These are phyloP conservation scores for Nomada fucata DNA, from an alignment of 2,888 invertebrate species.

Conservation along the genomic window DNA sequence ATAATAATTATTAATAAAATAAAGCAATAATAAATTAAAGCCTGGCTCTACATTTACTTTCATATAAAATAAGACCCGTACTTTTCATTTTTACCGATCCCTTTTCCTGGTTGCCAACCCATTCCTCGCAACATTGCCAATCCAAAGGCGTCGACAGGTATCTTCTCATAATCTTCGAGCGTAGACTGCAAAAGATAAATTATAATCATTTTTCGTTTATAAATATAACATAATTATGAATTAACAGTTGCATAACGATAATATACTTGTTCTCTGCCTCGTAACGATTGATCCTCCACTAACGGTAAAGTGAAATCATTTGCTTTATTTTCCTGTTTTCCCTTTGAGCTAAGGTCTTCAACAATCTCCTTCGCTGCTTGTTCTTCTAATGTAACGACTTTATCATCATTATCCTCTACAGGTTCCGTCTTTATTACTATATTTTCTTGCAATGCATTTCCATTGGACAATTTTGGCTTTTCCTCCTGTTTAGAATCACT, in stretches of 20 bases:
- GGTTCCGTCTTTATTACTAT: constrained; percentile 69
- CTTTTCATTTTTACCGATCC: constrained; percentile 86
- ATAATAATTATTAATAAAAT: not conserved
- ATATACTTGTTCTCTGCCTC: constrained; percentile 87
- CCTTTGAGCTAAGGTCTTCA: constrained; percentile 85
- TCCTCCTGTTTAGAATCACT: constrained; percentile 11
- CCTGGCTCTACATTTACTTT: not conserved
- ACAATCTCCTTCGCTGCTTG: constrained; percentile 91
- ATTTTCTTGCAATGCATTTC: constrained; percentile 29
- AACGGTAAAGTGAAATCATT: constrained; percentile 86
- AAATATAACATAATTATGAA: not conserved
- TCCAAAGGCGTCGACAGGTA: constrained; percentile 93
- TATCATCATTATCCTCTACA: constrained; percentile 35
- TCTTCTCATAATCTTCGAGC: constrained; percentile 88
- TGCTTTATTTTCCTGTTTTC: constrained; percentile 76
- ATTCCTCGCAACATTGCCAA: constrained; percentile 97
- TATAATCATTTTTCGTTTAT: not conserved
- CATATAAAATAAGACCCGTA: constrained; percentile 71
- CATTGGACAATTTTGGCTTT: constrained; percentile 51
- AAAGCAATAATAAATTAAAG: too few species aligned
- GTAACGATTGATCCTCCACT: constrained; percentile 86
- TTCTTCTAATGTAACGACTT: constrained; percentile 86
- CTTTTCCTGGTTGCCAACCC: constrained; percentile 92
- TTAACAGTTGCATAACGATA: not conserved
- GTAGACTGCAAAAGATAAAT: constrained; percentile 85